Evolutionary conservation across 2,113 vertebrate genomes (phyloP).

Genomic region (Amphiprion percula): DNA sequence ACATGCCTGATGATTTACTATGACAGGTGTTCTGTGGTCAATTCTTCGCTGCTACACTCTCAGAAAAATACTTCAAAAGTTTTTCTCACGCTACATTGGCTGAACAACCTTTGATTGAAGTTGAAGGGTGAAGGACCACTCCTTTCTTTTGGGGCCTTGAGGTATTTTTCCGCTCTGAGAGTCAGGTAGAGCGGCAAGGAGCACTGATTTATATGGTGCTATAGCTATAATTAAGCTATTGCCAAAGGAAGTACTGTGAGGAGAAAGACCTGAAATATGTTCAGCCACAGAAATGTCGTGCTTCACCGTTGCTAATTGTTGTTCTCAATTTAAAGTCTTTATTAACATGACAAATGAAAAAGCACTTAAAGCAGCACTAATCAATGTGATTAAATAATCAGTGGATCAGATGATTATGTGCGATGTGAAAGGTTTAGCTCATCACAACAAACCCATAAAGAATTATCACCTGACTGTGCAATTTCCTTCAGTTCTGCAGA

Average conservation of each 20-base stretch:
- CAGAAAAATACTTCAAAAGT: constrained; percentile 66
- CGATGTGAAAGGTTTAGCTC: no score
- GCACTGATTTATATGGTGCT: constrained; percentile 51
- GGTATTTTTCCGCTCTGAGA: constrained; percentile 53
- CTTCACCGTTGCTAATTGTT: not conserved
- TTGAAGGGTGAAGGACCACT: constrained; percentile 70
- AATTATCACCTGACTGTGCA: not conserved
- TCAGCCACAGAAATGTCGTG: constrained; percentile 21
- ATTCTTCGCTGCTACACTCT: constrained; percentile 44
- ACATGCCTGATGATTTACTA: constrained; percentile 56
- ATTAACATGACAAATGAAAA: not conserved
- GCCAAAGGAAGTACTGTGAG: constrained; percentile 40
- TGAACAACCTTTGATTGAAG: constrained; percentile 66
- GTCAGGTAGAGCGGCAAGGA: constrained; percentile 42
- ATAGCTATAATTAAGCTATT: constrained; percentile 58
- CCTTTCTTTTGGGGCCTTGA: constrained; percentile 48
- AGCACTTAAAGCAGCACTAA: not conserved
- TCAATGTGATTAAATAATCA: not conserved
- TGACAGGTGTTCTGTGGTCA: constrained; percentile 75
- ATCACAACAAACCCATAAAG: not conserved
- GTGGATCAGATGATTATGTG: no score
- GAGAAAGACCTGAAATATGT: constrained; percentile 19
- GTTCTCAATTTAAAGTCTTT: not conserved
- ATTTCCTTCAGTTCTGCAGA: not conserved
- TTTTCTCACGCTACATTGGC: constrained; percentile 48